Conservation (phyloP, 2,113 vertebrate species). For the Microcebus lehilahytsara region DNA sequence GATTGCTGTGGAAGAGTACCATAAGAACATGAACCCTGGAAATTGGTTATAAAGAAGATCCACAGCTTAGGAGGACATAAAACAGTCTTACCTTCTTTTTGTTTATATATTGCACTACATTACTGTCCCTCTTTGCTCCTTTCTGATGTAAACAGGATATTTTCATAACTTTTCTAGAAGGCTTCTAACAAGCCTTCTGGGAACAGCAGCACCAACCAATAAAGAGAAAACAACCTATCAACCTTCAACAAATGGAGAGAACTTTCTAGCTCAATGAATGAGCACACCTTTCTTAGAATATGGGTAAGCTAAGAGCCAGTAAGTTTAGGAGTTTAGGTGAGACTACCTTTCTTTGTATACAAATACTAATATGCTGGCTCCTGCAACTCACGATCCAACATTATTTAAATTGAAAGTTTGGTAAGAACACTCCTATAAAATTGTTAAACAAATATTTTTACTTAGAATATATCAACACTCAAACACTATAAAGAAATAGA, state of each 20-base stretch:
- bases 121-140: background rate
- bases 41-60: background rate
- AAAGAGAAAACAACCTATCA: background rate
- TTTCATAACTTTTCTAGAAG: slow-evolving; percentile 36
- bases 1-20: background rate
- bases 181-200: background rate
- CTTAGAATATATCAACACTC: slow-evolving; percentile 19
- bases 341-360: background rate
- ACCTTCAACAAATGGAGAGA: background rate
- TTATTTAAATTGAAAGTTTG: background rate
- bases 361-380: background rate
- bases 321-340: background rate
- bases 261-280: background rate
- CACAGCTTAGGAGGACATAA: background rate
- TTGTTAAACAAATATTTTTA: slow-evolving; percentile 46
- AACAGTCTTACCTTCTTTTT: background rate
- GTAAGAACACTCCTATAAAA: background rate
- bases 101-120: background rate
- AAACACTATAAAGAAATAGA: slow-evolving; percentile 18
- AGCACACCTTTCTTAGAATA: background rate
- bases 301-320: background rate
- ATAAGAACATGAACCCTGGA: background rate
- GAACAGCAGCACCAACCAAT: background rate
- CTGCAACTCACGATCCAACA: background rate
- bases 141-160: slow-evolving; percentile 39